Percentiles rank a stretch among this genome's conserved stretches.
phyloP scores from a whole-genome alignment of 2,888 invertebrate genomes.

The Leptopilina drosophilae region DNA sequence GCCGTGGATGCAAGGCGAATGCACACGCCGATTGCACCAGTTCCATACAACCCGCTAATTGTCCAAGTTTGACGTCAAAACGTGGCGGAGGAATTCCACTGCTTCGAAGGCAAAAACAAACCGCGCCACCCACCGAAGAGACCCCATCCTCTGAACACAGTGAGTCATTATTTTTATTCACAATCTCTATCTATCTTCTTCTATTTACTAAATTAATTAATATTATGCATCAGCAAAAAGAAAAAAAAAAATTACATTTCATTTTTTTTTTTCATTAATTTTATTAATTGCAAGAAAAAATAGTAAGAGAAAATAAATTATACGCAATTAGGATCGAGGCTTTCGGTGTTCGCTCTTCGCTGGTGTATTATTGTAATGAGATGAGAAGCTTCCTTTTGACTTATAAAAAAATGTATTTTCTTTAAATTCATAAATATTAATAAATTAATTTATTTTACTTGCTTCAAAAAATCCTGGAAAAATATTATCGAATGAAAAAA shows the following conservation, averaged over 20 bases:
- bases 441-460: too few species aligned
- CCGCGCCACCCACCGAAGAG: conserved; percentile 81
- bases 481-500: too few species aligned
- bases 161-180: conserved; percentile 79
- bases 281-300: too few species aligned
- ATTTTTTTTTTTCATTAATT: too few species aligned
- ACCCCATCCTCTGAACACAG: conserved; percentile 87
- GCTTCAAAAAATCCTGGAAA: too few species aligned
- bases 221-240: too few species aligned
- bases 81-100: conserved; percentile 77
- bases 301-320: too few species aligned
- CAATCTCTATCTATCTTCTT: neutral
- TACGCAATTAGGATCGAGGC: neutral
- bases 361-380: neutral
- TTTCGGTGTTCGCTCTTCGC: neutral
- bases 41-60: conserved; percentile 88
- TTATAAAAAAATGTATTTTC: too few species aligned
- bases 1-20: conserved; percentile 93
- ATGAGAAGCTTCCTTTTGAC: conserved; percentile 5
- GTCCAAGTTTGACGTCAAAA: conserved; percentile 80
- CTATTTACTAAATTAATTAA: too few species aligned
- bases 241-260: neutral
- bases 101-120: conserved; percentile 92
- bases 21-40: conserved; percentile 91
- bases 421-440: too few species aligned